Conservation (phyloP, 2,888 invertebrate genomes). For the Erebia epiphron region DNA sequence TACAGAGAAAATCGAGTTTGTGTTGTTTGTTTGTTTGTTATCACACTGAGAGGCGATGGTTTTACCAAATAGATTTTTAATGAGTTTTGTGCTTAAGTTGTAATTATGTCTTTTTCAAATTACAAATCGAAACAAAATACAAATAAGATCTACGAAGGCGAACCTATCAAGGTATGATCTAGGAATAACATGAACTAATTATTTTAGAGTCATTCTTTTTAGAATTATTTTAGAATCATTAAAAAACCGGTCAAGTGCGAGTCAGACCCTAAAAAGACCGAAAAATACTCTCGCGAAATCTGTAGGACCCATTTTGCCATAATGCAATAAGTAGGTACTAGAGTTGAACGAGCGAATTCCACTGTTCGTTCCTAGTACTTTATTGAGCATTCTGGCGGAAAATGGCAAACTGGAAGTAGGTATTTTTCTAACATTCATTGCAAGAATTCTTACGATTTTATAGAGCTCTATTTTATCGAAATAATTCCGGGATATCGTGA, state of each 20-base stretch:
- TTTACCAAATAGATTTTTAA: neutral
- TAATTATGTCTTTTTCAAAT: neutral
- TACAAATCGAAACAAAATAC: neutral
- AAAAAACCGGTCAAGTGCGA: no score
- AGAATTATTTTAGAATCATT: no score
- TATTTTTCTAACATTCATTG: constrained; percentile 6
- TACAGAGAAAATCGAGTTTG: constrained; percentile 32
- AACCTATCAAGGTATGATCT: no score
- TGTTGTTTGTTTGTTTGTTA: constrained; percentile 22
- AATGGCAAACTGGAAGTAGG: neutral
- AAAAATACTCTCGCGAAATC: neutral
- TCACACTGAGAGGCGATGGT: constrained; percentile 2
- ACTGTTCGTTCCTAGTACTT: constrained; percentile 3
- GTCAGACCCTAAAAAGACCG: no score
- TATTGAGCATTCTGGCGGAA: constrained; percentile 9
- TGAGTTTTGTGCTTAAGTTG: neutral
- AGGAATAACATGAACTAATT: no score
- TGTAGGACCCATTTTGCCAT: neutral
- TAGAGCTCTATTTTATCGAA: neutral
- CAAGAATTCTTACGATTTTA: constrained; percentile 5
- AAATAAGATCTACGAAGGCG: neutral
- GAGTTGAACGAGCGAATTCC: constrained; percentile 11
- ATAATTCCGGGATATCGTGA: neutral
- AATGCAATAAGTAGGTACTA: constrained; percentile 3
- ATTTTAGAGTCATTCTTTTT: no score